Evolutionary conservation across 2,113 vertebrate species (phyloP), one percentile per base, ranked within the genome.

Genomic region (Tinamus guttatus): DNA sequence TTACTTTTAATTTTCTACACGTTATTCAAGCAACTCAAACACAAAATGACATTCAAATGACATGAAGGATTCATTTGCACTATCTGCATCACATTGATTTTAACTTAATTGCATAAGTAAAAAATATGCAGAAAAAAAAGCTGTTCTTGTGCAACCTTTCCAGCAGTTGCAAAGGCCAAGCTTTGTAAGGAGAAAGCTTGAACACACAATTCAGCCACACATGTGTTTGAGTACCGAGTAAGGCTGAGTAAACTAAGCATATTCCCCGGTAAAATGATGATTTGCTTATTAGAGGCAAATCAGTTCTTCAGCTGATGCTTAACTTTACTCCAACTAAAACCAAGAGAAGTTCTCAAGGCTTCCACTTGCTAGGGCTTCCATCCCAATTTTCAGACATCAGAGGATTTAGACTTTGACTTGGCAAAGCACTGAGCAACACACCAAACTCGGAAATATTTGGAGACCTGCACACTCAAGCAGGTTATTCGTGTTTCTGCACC

Each of bases 1-100:
- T 85, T 58, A 92, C 71, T 82, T 94, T 86, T 92, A 22, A 92
- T 87, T 94, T 91, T 93, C 76, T 85, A 63, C 81, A 60, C 36
- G 81, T 81, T 92, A 84, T 87, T 94, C 60, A 70, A 94, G 89
- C 58, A 92, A 85, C 51, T 94, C 62, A 80, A 38, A 56, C 20
- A 85, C 36, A 82, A 76, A 71, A 82, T 70, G 69, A 67, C 38
- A 92, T 89, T 93, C 87, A 79, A 91, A 82, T 81, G 92, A 70
- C 81, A 87, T 63, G 87, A 93, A 89, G 21, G 2, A 21, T 68
- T 94, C 25, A n/a, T 92, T 81, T 79, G 13, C 43, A 71, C 52
- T 86, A 52, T 69, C 60, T n/a, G n/a, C 2, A 78, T 90, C 43
- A 54, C 43, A 62, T 0, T 24, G 4, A 86, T 84, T 92, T 89